Percentiles rank a stretch among this genome's conserved stretches.
Evolutionary conservation across 2,888 invertebrate genomes (phyloP).

Genomic region (Pseudeuparius sepicola): DNA sequence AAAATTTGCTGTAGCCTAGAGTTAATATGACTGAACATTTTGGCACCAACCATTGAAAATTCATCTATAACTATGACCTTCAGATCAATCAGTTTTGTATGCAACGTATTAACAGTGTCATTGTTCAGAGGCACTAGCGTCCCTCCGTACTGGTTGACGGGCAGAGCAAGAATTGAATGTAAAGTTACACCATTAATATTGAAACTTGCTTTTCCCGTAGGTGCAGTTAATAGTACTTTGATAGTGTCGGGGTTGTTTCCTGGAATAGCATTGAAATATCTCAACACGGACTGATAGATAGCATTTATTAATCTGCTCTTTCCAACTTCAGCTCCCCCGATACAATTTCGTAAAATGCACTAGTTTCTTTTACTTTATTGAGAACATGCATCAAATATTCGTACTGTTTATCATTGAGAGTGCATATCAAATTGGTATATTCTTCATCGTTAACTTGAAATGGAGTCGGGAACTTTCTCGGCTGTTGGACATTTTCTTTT

Average conservation of each 20-base stretch:
- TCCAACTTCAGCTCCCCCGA: conserved; percentile 9
- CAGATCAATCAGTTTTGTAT: conserved; percentile 3
- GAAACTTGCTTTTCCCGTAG: conserved; percentile 17
- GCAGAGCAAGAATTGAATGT: conserved; percentile 13
- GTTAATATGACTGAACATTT: conserved; percentile 1
- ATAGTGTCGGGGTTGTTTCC: conserved; percentile 12
- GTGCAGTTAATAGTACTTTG: conserved; percentile 12
- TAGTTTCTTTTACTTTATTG: not conserved
- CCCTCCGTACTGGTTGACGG: conserved; percentile 8
- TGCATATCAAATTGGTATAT: not conserved
- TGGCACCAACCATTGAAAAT: conserved; percentile 2
- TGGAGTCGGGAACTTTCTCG: not conserved
- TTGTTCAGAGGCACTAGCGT: not conserved
- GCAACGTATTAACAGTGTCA: not conserved
- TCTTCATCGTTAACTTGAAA: conserved; percentile 5
- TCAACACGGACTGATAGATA: conserved; percentile 9
- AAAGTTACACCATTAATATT: conserved; percentile 12
- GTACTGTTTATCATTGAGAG: conserved; percentile 9
- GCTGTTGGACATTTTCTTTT: not conserved
- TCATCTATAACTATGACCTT: conserved; percentile 5
- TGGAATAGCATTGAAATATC: conserved; percentile 10
- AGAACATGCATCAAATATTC: conserved; percentile 8
- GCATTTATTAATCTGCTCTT: conserved; percentile 10
- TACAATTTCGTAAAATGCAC: not conserved
- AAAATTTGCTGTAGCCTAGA: not conserved